phyloP scores from a whole-genome alignment of 1,140 invertebrate genomes.

The Grapholita molesta region DNA sequence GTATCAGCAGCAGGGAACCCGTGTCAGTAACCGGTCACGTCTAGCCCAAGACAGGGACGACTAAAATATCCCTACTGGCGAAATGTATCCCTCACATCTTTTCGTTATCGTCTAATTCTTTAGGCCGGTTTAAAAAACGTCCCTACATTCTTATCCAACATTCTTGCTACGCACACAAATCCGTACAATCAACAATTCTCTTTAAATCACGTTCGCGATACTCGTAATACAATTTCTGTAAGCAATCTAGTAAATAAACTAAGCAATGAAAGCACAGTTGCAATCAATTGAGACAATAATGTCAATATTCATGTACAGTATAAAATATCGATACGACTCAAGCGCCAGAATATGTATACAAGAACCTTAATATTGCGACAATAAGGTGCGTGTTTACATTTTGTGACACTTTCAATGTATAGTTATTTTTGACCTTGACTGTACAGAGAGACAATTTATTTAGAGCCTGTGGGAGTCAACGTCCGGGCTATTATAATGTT shows the following conservation, averaged over 20 bases:
- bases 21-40: too few relatives aligned
- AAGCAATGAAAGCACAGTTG: not conserved
- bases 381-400: too few relatives aligned
- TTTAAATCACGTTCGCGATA: not conserved
- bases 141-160: not conserved
- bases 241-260: not conserved
- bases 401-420: too few relatives aligned
- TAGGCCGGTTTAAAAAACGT: too few relatives aligned
- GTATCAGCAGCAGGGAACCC: too few relatives aligned
- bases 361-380: too few relatives aligned
- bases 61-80: too few relatives aligned
- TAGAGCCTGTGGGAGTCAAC: not conserved
- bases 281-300: slow-evolving; percentile 54
- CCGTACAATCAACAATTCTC: not conserved
- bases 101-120: too few relatives aligned
- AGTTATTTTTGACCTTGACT: not conserved
- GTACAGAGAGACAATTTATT: not conserved
- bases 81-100: too few relatives aligned
- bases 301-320: not conserved
- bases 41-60: too few relatives aligned
- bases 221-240: not conserved
- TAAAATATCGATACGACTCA: too few relatives aligned
- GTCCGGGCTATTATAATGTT: not conserved
- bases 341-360: too few relatives aligned
- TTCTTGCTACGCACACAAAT: not conserved